A percentile compares a stretch with the other conserved stretches of the same genome.
Conservation (phyloP, 2,113 vertebrate genomes). For the Aegypius monachus region DNA sequence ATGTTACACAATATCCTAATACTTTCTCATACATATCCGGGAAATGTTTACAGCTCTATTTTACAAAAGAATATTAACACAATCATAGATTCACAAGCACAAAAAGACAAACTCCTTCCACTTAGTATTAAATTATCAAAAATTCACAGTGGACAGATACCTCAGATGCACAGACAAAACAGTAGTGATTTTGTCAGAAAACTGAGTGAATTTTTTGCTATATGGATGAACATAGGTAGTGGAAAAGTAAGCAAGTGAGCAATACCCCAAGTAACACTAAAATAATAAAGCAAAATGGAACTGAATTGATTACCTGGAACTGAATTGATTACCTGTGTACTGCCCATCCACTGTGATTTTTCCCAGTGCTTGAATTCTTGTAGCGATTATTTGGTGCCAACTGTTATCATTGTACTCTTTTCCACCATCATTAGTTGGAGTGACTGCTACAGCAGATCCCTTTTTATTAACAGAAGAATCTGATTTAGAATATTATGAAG, state of each 20-base stretch:
- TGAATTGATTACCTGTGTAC: constrained; percentile 79
- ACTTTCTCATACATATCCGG: neutral
- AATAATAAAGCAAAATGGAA: neutral
- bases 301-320: constrained; percentile 71
- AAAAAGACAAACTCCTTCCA: neutral
- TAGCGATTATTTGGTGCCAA: constrained; percentile 86
- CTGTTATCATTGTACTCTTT: constrained; percentile 83
- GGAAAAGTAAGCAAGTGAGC: neutral
- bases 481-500: neutral
- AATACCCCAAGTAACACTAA: neutral
- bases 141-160: neutral
- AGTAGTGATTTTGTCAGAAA: neutral
- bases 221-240: neutral
- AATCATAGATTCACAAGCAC: neutral
- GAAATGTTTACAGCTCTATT: neutral
- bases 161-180: neutral
- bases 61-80: neutral
- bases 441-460: constrained; percentile 85
- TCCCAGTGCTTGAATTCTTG: constrained; percentile 81
- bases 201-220: neutral
- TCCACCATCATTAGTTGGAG: constrained; percentile 78
- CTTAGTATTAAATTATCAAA: neutral
- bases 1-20: neutral
- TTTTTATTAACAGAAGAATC: constrained; percentile 62
- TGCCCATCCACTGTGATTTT: constrained; percentile 85